Percentiles rank a stretch among this genome's conserved stretches.
phyloP scores from a whole-genome alignment of 2,888 invertebrate species.

The Apantesis nais region DNA sequence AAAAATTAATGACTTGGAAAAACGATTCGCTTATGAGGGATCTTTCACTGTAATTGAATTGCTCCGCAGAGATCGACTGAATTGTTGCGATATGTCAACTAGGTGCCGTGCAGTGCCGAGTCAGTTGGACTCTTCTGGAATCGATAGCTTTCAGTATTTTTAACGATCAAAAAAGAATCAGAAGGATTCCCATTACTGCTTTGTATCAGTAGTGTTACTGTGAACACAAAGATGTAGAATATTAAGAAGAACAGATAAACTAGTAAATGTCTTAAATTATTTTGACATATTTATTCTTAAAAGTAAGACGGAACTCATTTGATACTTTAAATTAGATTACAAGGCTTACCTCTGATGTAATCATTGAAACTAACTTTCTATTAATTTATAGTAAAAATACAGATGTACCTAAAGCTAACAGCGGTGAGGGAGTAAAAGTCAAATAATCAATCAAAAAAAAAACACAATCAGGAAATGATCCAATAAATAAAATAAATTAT shows the following conservation, averaged over 20 bases:
- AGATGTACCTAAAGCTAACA: too few relatives aligned
- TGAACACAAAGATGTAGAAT: not conserved
- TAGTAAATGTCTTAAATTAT: not conserved
- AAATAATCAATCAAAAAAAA: not conserved
- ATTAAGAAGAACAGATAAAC: not conserved
- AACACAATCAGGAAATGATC: not conserved
- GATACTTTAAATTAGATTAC: not conserved
- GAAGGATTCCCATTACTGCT: not conserved
- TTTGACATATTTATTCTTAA: not conserved
- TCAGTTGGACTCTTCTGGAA: slow-evolving; percentile 55
- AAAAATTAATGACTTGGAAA: slow-evolving; percentile 86
- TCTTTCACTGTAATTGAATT: slow-evolving; percentile 86
- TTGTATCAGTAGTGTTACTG: not conserved
- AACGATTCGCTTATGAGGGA: slow-evolving; percentile 86
- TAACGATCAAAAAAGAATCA: not conserved
- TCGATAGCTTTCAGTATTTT: slow-evolving; percentile 5
- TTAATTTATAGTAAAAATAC: not conserved
- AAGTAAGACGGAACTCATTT: not conserved
- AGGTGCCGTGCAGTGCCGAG: slow-evolving; percentile 59
- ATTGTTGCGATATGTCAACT: slow-evolving; percentile 69
- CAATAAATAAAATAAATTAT: not conserved
- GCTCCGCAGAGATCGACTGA: slow-evolving; percentile 78
- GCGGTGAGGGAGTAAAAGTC: not conserved
- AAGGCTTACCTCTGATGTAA: not conserved
- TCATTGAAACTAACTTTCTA: not conserved